These are phyloP conservation scores for Centropyge bicolor DNA, from an alignment of 2,797 vertebrate species.

Conservation along the genomic window DNA sequence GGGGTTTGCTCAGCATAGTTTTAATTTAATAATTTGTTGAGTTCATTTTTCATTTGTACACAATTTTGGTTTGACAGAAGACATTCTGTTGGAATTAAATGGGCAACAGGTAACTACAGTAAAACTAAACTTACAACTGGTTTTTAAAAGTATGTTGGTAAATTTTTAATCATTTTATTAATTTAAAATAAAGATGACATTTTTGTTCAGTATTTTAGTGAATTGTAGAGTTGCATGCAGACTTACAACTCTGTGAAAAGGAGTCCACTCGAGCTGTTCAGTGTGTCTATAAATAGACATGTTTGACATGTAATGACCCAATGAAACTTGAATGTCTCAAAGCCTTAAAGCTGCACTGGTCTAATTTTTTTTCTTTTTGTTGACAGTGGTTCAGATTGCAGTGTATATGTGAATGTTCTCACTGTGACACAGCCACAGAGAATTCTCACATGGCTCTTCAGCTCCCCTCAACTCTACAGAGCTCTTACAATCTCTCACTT, in stretches of 20 bases:
- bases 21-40: not conserved
- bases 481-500: not conserved
- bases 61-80: not conserved
- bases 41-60: not conserved
- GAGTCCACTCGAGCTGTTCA: not conserved
- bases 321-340: constrained; percentile 50
- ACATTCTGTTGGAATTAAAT: not conserved
- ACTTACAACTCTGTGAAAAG: not conserved
- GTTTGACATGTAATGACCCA: constrained; percentile 19
- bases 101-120: not conserved
- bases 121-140: not conserved
- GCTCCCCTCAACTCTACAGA: not conserved
- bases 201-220: not conserved
- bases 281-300: constrained; percentile 56
- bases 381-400: not conserved
- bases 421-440: not conserved
- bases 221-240: not conserved
- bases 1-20: not conserved
- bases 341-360: constrained; percentile 41
- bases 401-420: not conserved
- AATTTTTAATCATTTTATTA: not conserved
- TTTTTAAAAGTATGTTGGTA: not conserved
- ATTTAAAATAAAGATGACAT: too few species aligned
- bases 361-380: not conserved
- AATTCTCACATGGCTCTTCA: too few species aligned